Conservation (phyloP, 1,140 invertebrate genomes). For the Tigriopus japonicus region DNA sequence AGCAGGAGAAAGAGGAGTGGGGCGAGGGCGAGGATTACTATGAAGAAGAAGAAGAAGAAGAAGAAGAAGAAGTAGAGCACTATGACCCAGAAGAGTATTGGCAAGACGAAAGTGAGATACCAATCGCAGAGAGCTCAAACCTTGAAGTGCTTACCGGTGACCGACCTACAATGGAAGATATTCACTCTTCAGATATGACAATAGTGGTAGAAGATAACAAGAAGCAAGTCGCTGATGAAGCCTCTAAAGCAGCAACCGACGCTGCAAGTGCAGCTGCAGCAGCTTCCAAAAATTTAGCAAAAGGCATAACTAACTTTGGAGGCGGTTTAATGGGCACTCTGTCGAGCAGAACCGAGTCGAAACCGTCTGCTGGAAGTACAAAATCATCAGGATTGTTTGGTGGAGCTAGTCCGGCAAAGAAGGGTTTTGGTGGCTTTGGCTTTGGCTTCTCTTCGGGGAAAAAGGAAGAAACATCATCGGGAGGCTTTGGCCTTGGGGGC, state of each 20-base stretch:
- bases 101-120: no score
- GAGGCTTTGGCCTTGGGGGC: not conserved
- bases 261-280: constrained; percentile 13
- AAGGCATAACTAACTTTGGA: constrained; percentile 6
- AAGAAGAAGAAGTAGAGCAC: not conserved
- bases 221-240: not conserved
- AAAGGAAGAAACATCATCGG: not conserved
- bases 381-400: not conserved
- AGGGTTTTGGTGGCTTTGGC: not conserved
- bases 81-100: not conserved
- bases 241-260: constrained; percentile 2
- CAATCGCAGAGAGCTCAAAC: not conserved
- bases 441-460: no score
- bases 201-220: not conserved
- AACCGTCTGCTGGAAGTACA: no score
- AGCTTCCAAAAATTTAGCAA: constrained; percentile 7
- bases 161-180: no score
- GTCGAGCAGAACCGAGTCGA: no score
- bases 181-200: no score
- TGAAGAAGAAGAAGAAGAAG: not conserved
- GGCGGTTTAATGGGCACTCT: not conserved
- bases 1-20: not conserved
- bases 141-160: no score
- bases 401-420: not conserved
- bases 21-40: not conserved